Conservation (phyloP, 2,113 vertebrate species). For the Muntiacus muntjak region DNA sequence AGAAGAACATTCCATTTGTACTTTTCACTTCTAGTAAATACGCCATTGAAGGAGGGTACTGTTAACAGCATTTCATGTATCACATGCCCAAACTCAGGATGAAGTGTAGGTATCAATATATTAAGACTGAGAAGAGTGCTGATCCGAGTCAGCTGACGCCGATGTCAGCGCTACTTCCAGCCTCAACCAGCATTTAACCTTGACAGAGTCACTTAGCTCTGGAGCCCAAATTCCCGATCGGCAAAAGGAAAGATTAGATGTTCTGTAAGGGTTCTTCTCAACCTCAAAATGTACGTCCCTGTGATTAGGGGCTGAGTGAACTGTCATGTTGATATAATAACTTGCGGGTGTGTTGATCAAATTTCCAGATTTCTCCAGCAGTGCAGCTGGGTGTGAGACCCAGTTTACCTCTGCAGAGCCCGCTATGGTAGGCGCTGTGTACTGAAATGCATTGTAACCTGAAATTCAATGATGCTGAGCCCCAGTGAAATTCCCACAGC, state of each 20-base stretch:
- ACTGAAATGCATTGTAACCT: neutral
- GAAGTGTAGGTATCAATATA: accelerated
- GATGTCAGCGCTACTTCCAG: neutral
- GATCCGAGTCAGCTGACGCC: neutral
- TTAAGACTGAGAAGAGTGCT: neutral
- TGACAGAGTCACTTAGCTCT: neutral
- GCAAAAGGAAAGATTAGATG: neutral
- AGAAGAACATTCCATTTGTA: neutral
- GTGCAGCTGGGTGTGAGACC: neutral
- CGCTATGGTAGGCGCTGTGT: accelerated
- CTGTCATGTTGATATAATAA: neutral
- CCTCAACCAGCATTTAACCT: neutral
- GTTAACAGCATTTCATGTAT: neutral
- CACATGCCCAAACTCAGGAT: neutral
- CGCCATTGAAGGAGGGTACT: neutral
- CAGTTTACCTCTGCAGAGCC: neutral
- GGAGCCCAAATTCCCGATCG: neutral
- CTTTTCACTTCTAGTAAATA: neutral
- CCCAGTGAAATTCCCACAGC: neutral
- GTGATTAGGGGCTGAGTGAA: neutral
- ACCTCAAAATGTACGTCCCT: neutral
- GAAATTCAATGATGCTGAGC: neutral
- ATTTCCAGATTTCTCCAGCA: neutral
- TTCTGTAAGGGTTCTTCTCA: neutral
- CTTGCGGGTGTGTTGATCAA: neutral